A percentile compares a stretch with the other conserved stretches of the same genome.
These are phyloP conservation scores for Lophotriccus pileatus DNA, from an alignment of 2,797 vertebrate species.

Conservation along the genomic window DNA sequence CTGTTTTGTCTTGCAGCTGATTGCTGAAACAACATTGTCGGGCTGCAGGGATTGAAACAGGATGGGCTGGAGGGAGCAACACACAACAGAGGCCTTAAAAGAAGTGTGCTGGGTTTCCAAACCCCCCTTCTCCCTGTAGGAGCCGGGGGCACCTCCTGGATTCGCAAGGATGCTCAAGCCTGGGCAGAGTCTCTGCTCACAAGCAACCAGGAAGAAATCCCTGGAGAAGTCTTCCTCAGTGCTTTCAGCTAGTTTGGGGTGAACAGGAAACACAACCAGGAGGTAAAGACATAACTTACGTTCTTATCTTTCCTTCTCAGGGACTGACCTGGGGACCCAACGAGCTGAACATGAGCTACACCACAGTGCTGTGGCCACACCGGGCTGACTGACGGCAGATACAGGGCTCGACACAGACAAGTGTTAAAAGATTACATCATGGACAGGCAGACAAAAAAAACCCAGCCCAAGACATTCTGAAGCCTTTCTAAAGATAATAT, in stretches of 20 bases:
- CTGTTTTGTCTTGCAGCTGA: conserved; percentile 63
- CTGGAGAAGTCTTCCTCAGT: neutral
- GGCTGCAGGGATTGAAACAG: neutral
- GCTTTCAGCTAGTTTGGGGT: neutral
- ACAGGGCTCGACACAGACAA: fast-evolving
- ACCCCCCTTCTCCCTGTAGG: neutral
- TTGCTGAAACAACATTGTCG: neutral
- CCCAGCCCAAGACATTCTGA: neutral
- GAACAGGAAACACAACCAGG: neutral
- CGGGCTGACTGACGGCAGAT: fast-evolving
- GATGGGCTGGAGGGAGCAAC: neutral
- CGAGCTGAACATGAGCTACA: fast-evolving
- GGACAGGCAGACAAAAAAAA: neutral
- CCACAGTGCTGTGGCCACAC: fast-evolving
- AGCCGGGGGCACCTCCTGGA: neutral
- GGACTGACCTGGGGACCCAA: neutral
- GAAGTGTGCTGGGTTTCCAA: neutral
- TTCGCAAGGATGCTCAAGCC: neutral
- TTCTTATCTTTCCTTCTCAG: neutral
- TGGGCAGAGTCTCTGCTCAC: neutral
- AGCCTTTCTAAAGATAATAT: neutral
- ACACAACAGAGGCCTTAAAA: neutral
- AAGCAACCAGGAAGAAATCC: neutral
- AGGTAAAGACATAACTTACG: neutral
- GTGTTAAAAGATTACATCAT: neutral